phyloP scores from a whole-genome alignment of 1,140 invertebrate genomes.

The Trachymyrmex cornetzi region DNA sequence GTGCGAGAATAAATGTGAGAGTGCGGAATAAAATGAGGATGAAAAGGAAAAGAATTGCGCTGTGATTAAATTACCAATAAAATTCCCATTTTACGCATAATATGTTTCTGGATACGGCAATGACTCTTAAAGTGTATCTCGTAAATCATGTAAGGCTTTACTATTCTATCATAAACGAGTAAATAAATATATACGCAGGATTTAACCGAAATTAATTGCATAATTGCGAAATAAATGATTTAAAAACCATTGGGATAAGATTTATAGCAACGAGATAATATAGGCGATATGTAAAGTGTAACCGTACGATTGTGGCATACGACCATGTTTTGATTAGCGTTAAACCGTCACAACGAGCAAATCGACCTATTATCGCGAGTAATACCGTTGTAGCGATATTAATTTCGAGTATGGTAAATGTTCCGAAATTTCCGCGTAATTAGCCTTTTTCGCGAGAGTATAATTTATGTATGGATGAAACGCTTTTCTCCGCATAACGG shows the following conservation, averaged over 20 bases:
- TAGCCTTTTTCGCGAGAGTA: conserved; percentile 37
- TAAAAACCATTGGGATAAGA: background rate
- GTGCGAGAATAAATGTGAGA: conserved; percentile 25
- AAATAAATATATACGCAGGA: background rate
- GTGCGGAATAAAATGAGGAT: conserved; percentile 28
- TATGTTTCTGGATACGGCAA: background rate
- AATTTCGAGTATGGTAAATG: conserved; percentile 38
- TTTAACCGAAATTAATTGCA: background rate
- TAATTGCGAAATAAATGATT: background rate
- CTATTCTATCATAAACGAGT: background rate
- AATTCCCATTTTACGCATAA: conserved; percentile 8
- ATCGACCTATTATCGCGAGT: conserved; percentile 18
- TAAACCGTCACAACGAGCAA: background rate
- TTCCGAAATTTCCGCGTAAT: conserved; percentile 44
- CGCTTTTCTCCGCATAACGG: conserved; percentile 32
- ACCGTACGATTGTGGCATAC: background rate
- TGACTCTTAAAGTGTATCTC: background rate
- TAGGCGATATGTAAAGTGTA: background rate
- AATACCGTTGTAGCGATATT: conserved; percentile 2
- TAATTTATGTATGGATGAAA: conserved; percentile 55
- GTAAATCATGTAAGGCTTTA: background rate
- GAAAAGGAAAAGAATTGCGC: background rate
- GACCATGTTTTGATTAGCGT: conserved; percentile 1
- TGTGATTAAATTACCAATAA: background rate
- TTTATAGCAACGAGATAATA: background rate